phyloP scores from a whole-genome alignment of 2,797 vertebrate species.

The Phalloptychus januarius region DNA sequence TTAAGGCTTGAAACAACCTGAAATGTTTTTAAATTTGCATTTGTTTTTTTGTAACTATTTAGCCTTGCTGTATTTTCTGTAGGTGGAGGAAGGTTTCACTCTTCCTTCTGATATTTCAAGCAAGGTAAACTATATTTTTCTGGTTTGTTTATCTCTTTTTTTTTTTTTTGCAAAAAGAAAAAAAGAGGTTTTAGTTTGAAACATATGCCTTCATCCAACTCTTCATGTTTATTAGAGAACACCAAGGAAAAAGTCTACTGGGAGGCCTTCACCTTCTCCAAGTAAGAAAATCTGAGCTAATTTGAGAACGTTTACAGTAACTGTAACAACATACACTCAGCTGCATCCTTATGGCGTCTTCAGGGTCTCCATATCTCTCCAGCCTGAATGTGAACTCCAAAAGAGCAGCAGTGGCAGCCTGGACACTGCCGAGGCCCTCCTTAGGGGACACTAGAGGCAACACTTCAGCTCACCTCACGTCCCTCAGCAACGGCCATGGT shows the following conservation, averaged over 20 bases:
- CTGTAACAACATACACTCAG: background rate
- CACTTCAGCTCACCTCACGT: slow-evolving; percentile 68
- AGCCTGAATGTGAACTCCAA: slow-evolving; percentile 81
- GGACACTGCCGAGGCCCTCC: slow-evolving; percentile 78
- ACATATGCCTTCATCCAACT: background rate
- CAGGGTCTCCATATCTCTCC: slow-evolving; percentile 90
- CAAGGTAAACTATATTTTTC: slow-evolving; percentile 60
- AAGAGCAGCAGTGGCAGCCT: slow-evolving; percentile 78
- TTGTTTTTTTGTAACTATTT: background rate
- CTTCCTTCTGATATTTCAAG: slow-evolving; percentile 69
- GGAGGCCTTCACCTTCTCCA: slow-evolving; percentile 83
- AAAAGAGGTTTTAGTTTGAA: background rate
- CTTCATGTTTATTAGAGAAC: slow-evolving; percentile 72
- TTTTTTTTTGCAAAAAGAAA: background rate
- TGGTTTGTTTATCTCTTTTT: background rate
- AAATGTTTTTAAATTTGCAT: background rate
- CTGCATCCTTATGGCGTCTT: slow-evolving; percentile 5
- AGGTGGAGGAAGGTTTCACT: slow-evolving; percentile 74
- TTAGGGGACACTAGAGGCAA: slow-evolving; percentile 55
- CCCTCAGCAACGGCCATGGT: slow-evolving; percentile 84
- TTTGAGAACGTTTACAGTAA: background rate
- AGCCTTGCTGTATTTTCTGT: background rate
- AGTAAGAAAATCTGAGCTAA: slow-evolving; percentile 78
- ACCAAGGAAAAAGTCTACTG: slow-evolving; percentile 77
- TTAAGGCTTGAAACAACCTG: background rate